Conservation (phyloP, 2,797 vertebrate species). For the Tapirus indicus region DNA sequence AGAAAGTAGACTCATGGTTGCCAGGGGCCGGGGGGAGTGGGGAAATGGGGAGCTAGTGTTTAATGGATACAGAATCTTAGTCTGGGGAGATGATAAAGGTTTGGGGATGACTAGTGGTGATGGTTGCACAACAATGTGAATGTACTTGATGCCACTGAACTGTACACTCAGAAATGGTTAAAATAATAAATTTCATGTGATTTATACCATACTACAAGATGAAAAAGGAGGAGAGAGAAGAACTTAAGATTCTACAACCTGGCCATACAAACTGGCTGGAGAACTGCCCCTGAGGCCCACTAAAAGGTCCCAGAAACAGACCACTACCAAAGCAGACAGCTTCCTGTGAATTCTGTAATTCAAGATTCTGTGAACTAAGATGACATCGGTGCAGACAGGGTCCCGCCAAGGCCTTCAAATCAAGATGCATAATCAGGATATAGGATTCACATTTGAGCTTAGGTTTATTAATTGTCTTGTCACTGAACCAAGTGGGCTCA, state of each 20-base stretch:
- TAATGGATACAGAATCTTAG: not conserved
- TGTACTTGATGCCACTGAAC: not conserved
- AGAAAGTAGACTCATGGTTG: not conserved
- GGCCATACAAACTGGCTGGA: not conserved
- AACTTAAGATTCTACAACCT: not conserved
- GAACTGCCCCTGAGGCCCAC: not conserved
- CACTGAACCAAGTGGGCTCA: too few relatives aligned
- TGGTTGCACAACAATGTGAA: not conserved
- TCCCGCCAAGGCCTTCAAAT: not conserved
- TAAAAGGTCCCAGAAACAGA: not conserved
- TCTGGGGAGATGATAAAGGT: not conserved
- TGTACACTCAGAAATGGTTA: not conserved
- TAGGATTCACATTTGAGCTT: not conserved
- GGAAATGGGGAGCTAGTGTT: not conserved
- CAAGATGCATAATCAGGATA: not conserved
- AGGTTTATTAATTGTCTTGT: not conserved
- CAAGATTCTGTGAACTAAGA: not conserved
- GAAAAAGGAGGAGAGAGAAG: not conserved
- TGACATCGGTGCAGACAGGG: not conserved
- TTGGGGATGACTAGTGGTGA: not conserved
- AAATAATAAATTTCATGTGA: not conserved
- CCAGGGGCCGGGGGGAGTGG: not conserved
- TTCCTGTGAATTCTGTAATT: not conserved
- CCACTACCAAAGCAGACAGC: not conserved
- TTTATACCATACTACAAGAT: not conserved